Base-by-base conservation (phyloP, 2,888 invertebrate genomes). In the Spodoptera littoralis region DNA sequence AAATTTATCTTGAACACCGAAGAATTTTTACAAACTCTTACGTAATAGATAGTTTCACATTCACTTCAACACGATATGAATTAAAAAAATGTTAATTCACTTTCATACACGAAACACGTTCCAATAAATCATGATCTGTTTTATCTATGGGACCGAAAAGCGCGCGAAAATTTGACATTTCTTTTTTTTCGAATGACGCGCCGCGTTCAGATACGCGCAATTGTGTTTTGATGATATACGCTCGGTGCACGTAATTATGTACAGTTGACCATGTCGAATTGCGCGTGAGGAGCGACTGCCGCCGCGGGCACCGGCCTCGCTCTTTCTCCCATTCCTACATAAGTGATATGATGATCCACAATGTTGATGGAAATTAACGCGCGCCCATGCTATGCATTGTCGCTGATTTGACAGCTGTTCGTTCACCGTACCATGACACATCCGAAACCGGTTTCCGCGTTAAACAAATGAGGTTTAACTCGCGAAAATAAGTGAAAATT, bases 271-370 rank as follows among this genome's bases (percentile, higher is more conserved):
- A 93, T 93, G 85, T 93, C 92, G 93, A 93, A 93, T 90, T 94
- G 90, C 90, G 92, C 92, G 92, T 88, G 92, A 88, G 64, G 86
- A 86, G 81, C 88, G 93, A 94, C 93, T 93, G 94, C 85, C 81
- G 84, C 82, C 65, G 88, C 89, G 89, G 88, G 83, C 91, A 87
- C 81, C 87, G 88, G 88, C 90, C 87, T 84, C 89, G 89, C 89
- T 92, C 93, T 92, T 92, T 92, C 94, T 92, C 92, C 94, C 94
- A 93, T 93, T 92, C 93, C 93, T 90, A 91, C 91, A 90, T 92
- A 88, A 76, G 65, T 78, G 79, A 86, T 89, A 83, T 87, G 90
- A 88, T 89, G 85, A 88, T 86, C 87, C 84, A 87, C 84, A 78
- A 77, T 83, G 84, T 83, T 84, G 85, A 88, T 90, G 87, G 82